A percentile compares a stretch with the other conserved stretches of the same genome.
Conservation (phyloP, 2,888 invertebrate species). For the Leuctra nigra region DNA sequence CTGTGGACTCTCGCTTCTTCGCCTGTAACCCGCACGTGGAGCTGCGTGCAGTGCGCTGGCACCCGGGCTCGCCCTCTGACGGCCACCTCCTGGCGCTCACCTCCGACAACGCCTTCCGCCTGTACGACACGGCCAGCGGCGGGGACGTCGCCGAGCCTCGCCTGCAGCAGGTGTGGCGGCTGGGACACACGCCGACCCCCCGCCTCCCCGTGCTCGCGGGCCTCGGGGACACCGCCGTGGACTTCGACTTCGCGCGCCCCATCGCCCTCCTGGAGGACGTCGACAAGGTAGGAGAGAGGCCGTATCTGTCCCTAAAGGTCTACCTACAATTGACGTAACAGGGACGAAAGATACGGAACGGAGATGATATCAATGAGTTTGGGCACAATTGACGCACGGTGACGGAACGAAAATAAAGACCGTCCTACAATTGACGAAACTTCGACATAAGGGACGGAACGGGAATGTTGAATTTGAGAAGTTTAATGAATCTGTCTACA, state of each 20-base stretch:
- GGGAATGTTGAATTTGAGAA: no score
- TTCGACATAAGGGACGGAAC: no score
- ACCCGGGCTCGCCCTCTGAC: conserved; percentile 71
- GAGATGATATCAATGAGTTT: no score
- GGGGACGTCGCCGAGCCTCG: conserved; percentile 17
- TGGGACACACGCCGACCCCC: conserved; percentile 38
- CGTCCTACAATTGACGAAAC: no score
- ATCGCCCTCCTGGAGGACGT: no score
- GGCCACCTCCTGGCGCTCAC: conserved; percentile 73
- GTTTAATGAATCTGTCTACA: no score
- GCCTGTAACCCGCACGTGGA: conserved; percentile 51
- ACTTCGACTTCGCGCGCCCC: conserved; percentile 70
- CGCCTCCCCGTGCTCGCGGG: conserved; percentile 46
- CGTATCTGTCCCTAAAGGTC: no score
- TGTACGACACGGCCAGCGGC: conserved; percentile 25
- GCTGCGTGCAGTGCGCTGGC: conserved; percentile 53
- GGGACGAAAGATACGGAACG: no score
- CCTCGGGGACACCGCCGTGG: conserved; percentile 80
- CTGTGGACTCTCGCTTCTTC: conserved; percentile 66
- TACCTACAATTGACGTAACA: no score
- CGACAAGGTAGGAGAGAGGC: no score
- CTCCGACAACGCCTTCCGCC: conserved; percentile 76
- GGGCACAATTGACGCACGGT: no score
- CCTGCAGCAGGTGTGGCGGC: conserved; percentile 24
- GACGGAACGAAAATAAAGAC: no score